These are phyloP conservation scores for Sebastes hopkinsi DNA, from an alignment of 2,797 vertebrate species.

Conservation along the genomic window DNA sequence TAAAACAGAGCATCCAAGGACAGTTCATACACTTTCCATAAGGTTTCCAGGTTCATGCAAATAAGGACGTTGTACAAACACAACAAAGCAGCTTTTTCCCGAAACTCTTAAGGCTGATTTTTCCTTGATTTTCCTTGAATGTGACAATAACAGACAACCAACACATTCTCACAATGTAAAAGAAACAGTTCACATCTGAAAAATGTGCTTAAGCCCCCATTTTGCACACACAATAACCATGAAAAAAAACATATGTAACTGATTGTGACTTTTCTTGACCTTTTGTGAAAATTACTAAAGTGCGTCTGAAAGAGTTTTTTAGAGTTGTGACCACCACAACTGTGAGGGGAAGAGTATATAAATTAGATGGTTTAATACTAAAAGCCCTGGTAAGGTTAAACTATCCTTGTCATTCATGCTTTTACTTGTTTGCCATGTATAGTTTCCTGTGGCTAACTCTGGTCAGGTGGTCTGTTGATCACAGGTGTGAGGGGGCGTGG, in stretches of 20 bases:
- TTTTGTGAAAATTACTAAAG: background rate
- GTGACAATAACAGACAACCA: background rate
- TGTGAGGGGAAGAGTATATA: background rate
- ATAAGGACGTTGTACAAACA: background rate
- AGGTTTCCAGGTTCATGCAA: constrained; percentile 4
- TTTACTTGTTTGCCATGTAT: too few species aligned
- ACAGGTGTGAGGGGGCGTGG: background rate
- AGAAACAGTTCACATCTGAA: background rate
- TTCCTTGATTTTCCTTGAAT: background rate
- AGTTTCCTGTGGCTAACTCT: background rate
- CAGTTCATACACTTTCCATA: background rate
- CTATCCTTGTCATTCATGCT: background rate
- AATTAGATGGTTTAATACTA: background rate
- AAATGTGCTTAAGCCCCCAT: background rate
- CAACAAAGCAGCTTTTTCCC: background rate
- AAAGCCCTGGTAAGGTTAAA: background rate
- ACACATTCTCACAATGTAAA: background rate
- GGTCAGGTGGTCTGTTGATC: background rate
- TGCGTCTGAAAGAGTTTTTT: background rate
- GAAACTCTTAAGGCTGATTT: background rate
- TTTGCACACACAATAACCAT: background rate
- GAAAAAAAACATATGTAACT: background rate
- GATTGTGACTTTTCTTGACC: background rate
- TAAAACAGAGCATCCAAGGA: constrained; percentile 22
- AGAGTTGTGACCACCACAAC: background rate